These are phyloP conservation scores for Oenanthe oenanthe DNA, from an alignment of 2,113 vertebrate species.

Conservation along the genomic window DNA sequence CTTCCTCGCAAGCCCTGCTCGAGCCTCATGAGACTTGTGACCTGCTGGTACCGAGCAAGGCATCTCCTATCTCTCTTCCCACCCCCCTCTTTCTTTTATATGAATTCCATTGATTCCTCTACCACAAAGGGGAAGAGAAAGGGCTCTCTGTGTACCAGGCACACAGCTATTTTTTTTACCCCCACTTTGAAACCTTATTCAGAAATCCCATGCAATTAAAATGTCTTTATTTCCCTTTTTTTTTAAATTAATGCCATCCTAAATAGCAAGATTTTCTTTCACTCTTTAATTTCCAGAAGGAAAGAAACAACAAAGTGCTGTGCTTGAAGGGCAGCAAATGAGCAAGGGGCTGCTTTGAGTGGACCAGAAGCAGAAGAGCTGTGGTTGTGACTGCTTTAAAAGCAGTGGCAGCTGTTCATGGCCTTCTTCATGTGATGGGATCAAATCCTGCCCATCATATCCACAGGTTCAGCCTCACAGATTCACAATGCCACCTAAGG, in stretches of 20 bases:
- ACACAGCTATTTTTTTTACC: conserved; percentile 36
- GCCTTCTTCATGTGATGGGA: background rate
- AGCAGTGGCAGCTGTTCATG: background rate
- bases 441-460: background rate
- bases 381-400: background rate
- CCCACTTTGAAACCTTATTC: conserved; percentile 40
- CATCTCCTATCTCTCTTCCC: conserved; percentile 68
- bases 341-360: background rate
- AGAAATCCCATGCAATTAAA: conserved; percentile 58
- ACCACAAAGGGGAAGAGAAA: conserved; percentile 50
- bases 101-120: conserved; percentile 76
- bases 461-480: background rate
- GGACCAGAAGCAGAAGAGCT: background rate
- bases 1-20: conserved; percentile 39
- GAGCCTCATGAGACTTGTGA: conserved; percentile 72
- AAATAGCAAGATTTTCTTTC: conserved; percentile 31
- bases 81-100: conserved; percentile 55
- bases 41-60: conserved; percentile 70
- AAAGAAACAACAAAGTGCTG: background rate
- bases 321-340: background rate
- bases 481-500: background rate
- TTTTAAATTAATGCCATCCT: background rate
- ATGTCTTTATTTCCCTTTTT: conserved; percentile 26
- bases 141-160: conserved; percentile 73
- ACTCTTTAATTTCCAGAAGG: conserved; percentile 27